These are phyloP conservation scores for Tyrannus savana DNA, from an alignment of 2,113 vertebrate genomes.

Conservation along the genomic window DNA sequence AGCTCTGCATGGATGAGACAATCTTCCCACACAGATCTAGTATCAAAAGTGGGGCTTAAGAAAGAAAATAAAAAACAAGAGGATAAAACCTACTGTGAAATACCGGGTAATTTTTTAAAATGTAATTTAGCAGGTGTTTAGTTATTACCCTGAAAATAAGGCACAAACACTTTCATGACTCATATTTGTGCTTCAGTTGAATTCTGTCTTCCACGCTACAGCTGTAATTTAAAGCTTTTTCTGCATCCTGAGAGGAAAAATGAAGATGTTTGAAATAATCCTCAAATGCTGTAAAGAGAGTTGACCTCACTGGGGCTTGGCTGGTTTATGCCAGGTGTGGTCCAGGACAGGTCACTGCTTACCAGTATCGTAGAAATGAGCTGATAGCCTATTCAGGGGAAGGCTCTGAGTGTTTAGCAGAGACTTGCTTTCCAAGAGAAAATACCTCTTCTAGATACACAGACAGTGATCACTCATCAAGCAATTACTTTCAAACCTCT, in stretches of 20 bases:
- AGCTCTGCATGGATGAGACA: neutral
- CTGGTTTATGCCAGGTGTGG: neutral
- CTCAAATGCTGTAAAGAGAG: neutral
- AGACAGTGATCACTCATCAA: neutral
- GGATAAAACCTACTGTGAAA: constrained; percentile 24
- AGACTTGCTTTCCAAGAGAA: neutral
- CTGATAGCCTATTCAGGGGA: neutral
- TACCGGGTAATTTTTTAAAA: neutral
- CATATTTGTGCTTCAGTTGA: constrained; percentile 36
- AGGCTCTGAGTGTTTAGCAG: neutral
- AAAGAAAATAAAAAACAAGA: constrained; percentile 21
- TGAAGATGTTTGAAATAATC: neutral
- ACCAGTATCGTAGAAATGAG: neutral
- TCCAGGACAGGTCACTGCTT: neutral
- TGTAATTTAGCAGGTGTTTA: constrained; percentile 54
- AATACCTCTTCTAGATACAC: neutral
- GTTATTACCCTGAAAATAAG: constrained; percentile 52
- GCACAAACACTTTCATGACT: constrained; percentile 35
- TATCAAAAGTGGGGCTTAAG: neutral
- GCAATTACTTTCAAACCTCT: neutral
- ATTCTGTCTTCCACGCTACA: neutral
- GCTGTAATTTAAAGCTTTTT: constrained; percentile 42
- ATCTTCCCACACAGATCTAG: neutral
- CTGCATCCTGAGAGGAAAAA: constrained; percentile 12
- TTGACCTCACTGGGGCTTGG: neutral